Evolutionary conservation across 2,113 vertebrate species (phyloP).

Genomic region (Puntigrus tetrazona): DNA sequence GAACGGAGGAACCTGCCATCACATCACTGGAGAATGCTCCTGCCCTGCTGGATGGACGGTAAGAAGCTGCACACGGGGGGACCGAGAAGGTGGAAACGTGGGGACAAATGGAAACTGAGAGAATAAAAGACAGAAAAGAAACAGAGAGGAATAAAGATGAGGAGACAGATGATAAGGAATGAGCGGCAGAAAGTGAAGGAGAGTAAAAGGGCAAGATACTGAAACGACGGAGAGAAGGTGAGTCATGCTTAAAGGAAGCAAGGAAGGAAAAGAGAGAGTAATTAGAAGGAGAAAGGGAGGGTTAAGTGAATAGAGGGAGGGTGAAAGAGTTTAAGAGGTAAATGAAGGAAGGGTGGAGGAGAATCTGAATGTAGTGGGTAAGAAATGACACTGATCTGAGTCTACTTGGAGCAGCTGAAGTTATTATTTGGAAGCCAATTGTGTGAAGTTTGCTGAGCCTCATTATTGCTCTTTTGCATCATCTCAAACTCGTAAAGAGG

Average conservation of each 20-base stretch:
- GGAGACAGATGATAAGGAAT: constrained; percentile 19
- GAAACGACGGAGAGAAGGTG: not conserved
- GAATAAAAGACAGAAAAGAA: constrained; percentile 26
- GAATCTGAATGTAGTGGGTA: constrained; percentile 16
- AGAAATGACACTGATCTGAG: constrained; percentile 21
- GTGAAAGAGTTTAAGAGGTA: constrained; percentile 40
- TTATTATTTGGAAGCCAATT: constrained; percentile 42
- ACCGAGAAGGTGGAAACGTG: not conserved
- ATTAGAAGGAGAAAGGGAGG: constrained; percentile 5
- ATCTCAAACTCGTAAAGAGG: constrained; percentile 23
- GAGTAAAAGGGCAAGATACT: not conserved
- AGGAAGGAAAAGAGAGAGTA: not conserved
- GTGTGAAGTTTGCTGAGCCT: constrained; percentile 35
- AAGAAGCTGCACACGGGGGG: constrained; percentile 53
- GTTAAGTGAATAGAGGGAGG: constrained; percentile 22
- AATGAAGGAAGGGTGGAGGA: constrained; percentile 35
- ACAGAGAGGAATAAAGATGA: not conserved
- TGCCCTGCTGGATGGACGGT: constrained; percentile 95
- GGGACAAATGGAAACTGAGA: not conserved
- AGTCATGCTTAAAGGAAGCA: not conserved
- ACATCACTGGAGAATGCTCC: constrained; percentile 94
- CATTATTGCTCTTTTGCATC: constrained; percentile 45
- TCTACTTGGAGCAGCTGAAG: not conserved
- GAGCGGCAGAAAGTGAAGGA: constrained; percentile 15
- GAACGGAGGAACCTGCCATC: constrained; percentile 93